Evolutionary conservation across 2,113 vertebrate species (phyloP).

Genomic region (Labeo rohita): DNA sequence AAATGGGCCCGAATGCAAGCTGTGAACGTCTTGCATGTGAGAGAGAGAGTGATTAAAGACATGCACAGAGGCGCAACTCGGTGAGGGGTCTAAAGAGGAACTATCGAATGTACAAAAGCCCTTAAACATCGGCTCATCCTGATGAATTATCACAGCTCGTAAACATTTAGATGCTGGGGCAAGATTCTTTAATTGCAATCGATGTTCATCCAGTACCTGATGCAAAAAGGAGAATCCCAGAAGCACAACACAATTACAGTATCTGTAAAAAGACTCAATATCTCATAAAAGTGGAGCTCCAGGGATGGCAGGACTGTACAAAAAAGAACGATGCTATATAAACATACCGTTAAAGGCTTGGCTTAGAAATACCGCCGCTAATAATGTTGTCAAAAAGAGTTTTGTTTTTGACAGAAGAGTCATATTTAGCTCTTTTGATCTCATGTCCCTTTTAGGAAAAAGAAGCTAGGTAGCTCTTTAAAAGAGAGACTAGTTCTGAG

Average conservation of each 20-base stretch:
- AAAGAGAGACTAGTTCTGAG: not conserved
- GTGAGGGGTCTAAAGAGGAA: slow-evolving; percentile 70
- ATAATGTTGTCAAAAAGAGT: slow-evolving; percentile 39
- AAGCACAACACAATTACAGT: slow-evolving; percentile 56
- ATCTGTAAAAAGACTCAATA: slow-evolving; percentile 64
- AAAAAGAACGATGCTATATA: slow-evolving; percentile 51
- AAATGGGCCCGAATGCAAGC: slow-evolving; percentile 11
- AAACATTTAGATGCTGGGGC: slow-evolving; percentile 74
- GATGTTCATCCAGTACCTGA: slow-evolving; percentile 68
- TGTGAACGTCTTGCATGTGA: slow-evolving; percentile 31
- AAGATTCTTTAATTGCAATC: slow-evolving; percentile 75
- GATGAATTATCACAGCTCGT: slow-evolving; percentile 72
- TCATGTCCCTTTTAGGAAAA: too few species aligned
- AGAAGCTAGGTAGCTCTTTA: not conserved
- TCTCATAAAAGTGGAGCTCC: slow-evolving; percentile 64
- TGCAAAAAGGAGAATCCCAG: slow-evolving; percentile 63
- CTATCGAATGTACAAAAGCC: slow-evolving; percentile 69
- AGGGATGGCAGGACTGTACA: slow-evolving; percentile 54
- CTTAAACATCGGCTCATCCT: slow-evolving; percentile 62
- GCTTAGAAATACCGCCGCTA: slow-evolving; percentile 56
- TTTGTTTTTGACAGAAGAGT: slow-evolving; percentile 67
- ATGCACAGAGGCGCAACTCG: slow-evolving; percentile 58
- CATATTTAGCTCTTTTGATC: slow-evolving; percentile 70
- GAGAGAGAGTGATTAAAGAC: slow-evolving; percentile 68
- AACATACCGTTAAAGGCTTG: slow-evolving; percentile 55